phyloP scores from a whole-genome alignment of 2,888 invertebrate species.

The Philonicus albiceps region DNA sequence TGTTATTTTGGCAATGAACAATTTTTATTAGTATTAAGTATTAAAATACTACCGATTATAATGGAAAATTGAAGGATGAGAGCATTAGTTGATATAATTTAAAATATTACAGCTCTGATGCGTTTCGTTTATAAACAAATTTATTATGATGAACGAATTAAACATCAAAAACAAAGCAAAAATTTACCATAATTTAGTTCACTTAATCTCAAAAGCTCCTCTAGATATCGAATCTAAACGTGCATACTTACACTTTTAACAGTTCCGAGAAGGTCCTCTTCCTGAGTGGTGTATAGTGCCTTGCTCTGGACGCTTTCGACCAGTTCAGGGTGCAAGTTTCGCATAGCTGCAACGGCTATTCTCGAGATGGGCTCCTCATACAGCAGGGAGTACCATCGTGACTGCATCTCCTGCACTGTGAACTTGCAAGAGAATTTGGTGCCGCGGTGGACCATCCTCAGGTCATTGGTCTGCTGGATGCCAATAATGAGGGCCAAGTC shows the following conservation, averaged over 20 bases:
- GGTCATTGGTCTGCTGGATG: conserved; percentile 88
- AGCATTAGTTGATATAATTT: too few relatives aligned
- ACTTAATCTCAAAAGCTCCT: not conserved
- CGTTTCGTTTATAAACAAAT: too few relatives aligned
- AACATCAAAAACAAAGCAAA: too few relatives aligned
- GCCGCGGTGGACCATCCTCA: conserved; percentile 84
- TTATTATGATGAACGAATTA: too few relatives aligned
- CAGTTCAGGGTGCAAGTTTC: conserved; percentile 90
- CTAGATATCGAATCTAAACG: not conserved
- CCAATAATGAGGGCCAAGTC: conserved; percentile 93
- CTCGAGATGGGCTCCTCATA: conserved; percentile 95
- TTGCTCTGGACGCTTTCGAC: conserved; percentile 86
- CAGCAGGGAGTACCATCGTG: conserved; percentile 94
- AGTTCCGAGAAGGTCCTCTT: conserved; percentile 85
- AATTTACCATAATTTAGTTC: too few relatives aligned
- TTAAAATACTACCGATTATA: too few relatives aligned
- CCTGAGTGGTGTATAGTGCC: conserved; percentile 87
- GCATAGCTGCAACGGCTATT: conserved; percentile 90
- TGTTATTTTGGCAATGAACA: too few relatives aligned
- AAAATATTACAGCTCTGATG: too few relatives aligned
- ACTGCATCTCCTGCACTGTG: conserved; percentile 90
- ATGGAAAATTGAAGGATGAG: too few relatives aligned
- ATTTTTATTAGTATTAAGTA: too few relatives aligned
- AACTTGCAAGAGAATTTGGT: conserved; percentile 96
- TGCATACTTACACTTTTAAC: conserved; percentile 74